Percentiles rank a stretch among this genome's conserved stretches.
These are phyloP conservation scores for Megaceryle torquata DNA, from an alignment of 2,113 vertebrate species.

Conservation along the genomic window DNA sequence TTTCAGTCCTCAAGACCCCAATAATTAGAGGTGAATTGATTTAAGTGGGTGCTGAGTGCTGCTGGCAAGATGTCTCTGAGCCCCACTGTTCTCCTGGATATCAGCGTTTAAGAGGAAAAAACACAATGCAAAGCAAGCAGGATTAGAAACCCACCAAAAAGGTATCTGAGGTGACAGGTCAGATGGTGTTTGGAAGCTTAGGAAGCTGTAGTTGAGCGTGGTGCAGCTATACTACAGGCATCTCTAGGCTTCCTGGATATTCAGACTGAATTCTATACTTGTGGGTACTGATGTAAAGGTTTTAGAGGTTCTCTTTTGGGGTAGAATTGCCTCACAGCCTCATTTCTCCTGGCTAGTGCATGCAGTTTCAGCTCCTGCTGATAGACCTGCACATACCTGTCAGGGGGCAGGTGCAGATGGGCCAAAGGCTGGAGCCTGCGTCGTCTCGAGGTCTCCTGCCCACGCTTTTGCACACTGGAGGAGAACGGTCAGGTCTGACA, in stretches of 20 bases:
- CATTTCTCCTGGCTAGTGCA: neutral
- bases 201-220: neutral
- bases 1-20: neutral
- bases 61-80: neutral
- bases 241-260: neutral
- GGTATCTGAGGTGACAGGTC: neutral
- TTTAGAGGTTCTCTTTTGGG: conserved; percentile 20
- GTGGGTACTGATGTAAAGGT: neutral
- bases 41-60: neutral
- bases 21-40: neutral
- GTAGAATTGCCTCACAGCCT: conserved; percentile 39
- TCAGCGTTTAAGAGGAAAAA: neutral
- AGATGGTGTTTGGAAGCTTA: neutral
- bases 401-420: neutral
- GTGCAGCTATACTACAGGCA: neutral
- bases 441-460: neutral
- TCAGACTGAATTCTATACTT: neutral
- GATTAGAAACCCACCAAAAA: neutral
- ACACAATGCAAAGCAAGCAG: neutral
- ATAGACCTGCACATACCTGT: neutral
- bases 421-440: neutral
- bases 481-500: conserved; percentile 30
- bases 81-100: neutral
- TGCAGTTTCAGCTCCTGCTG: conserved; percentile 18
- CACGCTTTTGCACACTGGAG: neutral